Evolutionary conservation across 2,797 vertebrate genomes (phyloP).

Genomic region (Coranthus polyacanthus): DNA sequence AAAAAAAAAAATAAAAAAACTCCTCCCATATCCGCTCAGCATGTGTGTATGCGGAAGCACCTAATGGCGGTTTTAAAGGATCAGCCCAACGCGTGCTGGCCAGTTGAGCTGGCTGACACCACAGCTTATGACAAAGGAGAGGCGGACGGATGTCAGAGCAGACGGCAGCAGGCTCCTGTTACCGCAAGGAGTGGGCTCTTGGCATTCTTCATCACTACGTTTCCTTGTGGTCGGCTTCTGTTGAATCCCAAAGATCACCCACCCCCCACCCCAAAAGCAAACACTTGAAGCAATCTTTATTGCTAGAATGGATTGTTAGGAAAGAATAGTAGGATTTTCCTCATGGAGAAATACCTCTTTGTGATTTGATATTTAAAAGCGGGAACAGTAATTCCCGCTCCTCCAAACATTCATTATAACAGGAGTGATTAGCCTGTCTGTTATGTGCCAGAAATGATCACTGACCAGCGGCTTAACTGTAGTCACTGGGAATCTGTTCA

Average conservation of each 20-base stretch:
- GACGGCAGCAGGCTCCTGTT: constrained; percentile 58
- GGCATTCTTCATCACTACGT: constrained; percentile 58
- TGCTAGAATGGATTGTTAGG: constrained; percentile 31
- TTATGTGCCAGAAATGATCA: constrained; percentile 5
- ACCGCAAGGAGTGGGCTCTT: constrained; percentile 64
- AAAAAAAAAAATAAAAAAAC: constrained; percentile 45
- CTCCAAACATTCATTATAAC: constrained; percentile 4
- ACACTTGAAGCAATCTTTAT: constrained; percentile 53
- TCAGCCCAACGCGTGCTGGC: constrained; percentile 71
- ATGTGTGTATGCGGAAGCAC: constrained; percentile 50
- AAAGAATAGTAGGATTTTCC: constrained; percentile 51
- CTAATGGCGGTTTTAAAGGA: constrained; percentile 71
- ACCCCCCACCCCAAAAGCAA: constrained; percentile 36
- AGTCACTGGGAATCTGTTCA: no score
- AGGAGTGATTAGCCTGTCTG: background rate
- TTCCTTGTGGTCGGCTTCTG: constrained; percentile 63
- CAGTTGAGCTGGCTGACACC: constrained; percentile 64
- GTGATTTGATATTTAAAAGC: constrained; percentile 18
- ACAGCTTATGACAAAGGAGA: constrained; percentile 69
- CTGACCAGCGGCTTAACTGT: no score
- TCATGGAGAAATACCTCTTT: constrained; percentile 47
- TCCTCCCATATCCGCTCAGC: constrained; percentile 73
- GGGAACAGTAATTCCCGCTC: background rate
- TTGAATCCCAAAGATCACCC: constrained; percentile 44
- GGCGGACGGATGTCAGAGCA: constrained; percentile 63